Evolutionary conservation across 2,797 vertebrate genomes (phyloP).

Genomic region (Masticophis lateralis): DNA sequence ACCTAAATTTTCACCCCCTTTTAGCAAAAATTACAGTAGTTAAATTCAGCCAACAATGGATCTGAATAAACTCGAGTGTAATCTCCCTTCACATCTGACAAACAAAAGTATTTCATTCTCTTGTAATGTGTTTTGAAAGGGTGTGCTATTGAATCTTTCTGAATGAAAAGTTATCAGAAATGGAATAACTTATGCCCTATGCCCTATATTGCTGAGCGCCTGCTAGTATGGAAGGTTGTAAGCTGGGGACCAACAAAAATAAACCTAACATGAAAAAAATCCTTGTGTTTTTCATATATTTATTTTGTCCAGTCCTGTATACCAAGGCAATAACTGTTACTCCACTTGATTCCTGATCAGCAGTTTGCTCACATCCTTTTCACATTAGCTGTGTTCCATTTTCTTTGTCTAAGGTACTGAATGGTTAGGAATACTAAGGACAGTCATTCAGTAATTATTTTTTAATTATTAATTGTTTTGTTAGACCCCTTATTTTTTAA

Average conservation of each 20-base stretch:
- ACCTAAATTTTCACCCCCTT: no score
- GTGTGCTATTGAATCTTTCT: neutral
- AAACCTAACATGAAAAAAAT: neutral
- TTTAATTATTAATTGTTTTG: constrained; percentile 81
- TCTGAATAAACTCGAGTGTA: neutral
- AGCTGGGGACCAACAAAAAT: neutral
- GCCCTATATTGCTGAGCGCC: neutral
- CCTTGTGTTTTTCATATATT: neutral
- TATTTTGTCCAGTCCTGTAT: neutral
- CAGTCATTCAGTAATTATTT: constrained; percentile 79
- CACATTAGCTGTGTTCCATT: constrained; percentile 69
- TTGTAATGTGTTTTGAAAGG: neutral
- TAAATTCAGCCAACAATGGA: no score
- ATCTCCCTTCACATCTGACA: neutral
- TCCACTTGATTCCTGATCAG: constrained; percentile 55
- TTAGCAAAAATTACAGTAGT: no score
- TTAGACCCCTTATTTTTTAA: constrained; percentile 76
- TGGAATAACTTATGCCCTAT: no score
- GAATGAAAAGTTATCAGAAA: neutral
- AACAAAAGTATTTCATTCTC: neutral
- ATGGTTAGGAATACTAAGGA: constrained; percentile 76
- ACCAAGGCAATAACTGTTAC: neutral
- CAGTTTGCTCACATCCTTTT: constrained; percentile 69
- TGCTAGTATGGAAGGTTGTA: neutral
- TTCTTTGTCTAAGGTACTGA: constrained; percentile 78